These are phyloP conservation scores for Gasterosteus nipponicus DNA, from an alignment of 2,113 vertebrate genomes.

Conservation along the genomic window DNA sequence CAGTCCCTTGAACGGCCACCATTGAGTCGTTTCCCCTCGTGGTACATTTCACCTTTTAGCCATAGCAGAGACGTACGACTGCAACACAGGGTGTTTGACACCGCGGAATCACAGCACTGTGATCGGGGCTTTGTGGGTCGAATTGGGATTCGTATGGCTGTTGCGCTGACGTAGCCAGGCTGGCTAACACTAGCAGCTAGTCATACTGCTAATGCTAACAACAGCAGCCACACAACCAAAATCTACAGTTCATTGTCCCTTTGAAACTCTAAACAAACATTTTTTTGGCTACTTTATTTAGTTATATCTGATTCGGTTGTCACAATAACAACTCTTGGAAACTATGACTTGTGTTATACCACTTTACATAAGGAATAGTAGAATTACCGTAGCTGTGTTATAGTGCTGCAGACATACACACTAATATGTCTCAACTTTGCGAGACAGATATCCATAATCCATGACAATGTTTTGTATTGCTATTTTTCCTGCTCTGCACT, in stretches of 20 bases:
- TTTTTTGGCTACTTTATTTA: background rate
- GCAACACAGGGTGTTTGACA: background rate
- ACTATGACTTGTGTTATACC: background rate
- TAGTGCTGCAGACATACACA: constrained; percentile 11
- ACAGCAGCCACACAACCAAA: background rate
- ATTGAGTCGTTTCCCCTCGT: too few relatives aligned
- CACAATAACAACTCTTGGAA: background rate
- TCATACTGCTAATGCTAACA: background rate
- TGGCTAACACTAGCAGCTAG: too few relatives aligned
- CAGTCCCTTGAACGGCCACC: too few relatives aligned
- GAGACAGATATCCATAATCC: background rate
- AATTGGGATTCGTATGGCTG: too few relatives aligned
- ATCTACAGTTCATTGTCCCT: background rate
- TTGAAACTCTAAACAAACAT: background rate
- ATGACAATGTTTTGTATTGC: background rate
- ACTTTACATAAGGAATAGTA: background rate
- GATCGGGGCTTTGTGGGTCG: background rate
- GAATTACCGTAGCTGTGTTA: background rate
- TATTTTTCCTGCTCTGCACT: background rate
- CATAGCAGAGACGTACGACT: background rate
- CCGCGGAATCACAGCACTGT: background rate
- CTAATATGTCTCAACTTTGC: background rate
- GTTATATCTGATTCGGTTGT: background rate
- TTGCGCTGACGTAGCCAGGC: too few relatives aligned
- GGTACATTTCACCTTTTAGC: background rate